Conservation (phyloP, 2,797 vertebrate genomes). For the Rhadinocentrus ornatus region DNA sequence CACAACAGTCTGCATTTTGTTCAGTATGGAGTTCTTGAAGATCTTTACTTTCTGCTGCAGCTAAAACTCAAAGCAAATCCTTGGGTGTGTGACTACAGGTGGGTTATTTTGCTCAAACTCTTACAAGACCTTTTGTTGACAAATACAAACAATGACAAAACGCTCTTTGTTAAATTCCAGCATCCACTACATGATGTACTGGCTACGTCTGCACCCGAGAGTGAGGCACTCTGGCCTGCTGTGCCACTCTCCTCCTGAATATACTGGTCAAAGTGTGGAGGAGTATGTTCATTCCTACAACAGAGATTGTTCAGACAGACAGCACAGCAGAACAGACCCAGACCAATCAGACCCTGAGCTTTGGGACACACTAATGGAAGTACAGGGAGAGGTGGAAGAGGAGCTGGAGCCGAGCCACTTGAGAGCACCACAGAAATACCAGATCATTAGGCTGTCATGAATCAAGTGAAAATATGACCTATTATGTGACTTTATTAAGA, state of each 20-base stretch:
- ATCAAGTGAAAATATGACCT: conserved; percentile 19
- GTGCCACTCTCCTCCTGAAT: conserved; percentile 87
- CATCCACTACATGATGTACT: conserved; percentile 95
- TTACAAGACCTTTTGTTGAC: not conserved
- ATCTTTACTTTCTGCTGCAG: conserved; percentile 91
- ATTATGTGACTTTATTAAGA: conserved; percentile 13
- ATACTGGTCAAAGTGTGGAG: conserved; percentile 87
- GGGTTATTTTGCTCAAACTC: conserved; percentile 20
- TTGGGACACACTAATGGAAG: conserved; percentile 80
- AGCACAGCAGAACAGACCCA: conserved; percentile 64
- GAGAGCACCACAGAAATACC: conserved; percentile 70
- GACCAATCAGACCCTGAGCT: conserved; percentile 60
- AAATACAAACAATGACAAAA: conserved; percentile 4
- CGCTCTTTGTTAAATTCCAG: conserved; percentile 49
- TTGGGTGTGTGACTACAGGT: conserved; percentile 92
- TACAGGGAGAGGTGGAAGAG: conserved; percentile 83
- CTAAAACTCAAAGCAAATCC: conserved; percentile 90
- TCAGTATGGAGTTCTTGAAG: conserved; percentile 91
- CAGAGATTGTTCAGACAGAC: conserved; percentile 88
- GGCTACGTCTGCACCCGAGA: conserved; percentile 89
- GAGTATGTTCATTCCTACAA: conserved; percentile 90
- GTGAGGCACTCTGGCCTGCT: conserved; percentile 87
- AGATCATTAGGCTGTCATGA: conserved; percentile 74
- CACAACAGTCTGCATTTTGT: conserved; percentile 88
- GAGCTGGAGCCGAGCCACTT: conserved; percentile 79